Evolutionary conservation across 2,797 vertebrate species (phyloP).

Genomic region (Pempheris klunzingeri): DNA sequence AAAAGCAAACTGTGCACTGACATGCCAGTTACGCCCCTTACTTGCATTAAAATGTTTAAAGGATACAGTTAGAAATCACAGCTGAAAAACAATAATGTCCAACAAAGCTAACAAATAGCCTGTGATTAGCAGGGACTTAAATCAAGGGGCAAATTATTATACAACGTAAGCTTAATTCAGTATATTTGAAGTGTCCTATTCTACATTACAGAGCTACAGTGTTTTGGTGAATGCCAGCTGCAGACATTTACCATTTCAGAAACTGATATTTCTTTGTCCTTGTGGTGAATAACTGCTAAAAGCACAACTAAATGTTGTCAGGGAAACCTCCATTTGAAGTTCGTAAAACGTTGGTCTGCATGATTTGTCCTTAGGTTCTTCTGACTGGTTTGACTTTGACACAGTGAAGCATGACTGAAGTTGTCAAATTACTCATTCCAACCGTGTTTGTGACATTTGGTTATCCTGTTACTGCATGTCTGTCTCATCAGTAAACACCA

Average conservation of each 20-base stretch:
- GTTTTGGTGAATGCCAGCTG: conserved; percentile 19
- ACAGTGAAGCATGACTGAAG: background rate
- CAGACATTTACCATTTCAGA: conserved; percentile 37
- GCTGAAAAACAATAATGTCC: conserved; percentile 23
- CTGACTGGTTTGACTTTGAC: background rate
- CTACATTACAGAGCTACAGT: background rate
- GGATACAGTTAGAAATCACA: conserved; percentile 20
- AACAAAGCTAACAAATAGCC: conserved; percentile 37
- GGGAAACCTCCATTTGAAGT: conserved; percentile 42
- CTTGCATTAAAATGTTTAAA: conserved; percentile 36
- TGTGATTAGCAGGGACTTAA: conserved; percentile 27
- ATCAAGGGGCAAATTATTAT: conserved; percentile 5
- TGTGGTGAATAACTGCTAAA: conserved; percentile 54
- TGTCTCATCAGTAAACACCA: background rate
- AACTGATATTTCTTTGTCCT: conserved; percentile 28
- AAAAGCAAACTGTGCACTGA: conserved; percentile 49
- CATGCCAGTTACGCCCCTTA: conserved; percentile 21
- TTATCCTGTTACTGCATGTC: background rate
- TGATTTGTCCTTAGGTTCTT: conserved; percentile 9
- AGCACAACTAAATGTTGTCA: conserved; percentile 43
- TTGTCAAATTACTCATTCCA: conserved; percentile 11
- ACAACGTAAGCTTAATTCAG: background rate
- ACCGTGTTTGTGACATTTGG: background rate
- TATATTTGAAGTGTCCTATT: background rate
- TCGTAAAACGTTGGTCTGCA: background rate